Conservation (phyloP, 2,113 vertebrate species). For the Alexandromys fortis region DNA sequence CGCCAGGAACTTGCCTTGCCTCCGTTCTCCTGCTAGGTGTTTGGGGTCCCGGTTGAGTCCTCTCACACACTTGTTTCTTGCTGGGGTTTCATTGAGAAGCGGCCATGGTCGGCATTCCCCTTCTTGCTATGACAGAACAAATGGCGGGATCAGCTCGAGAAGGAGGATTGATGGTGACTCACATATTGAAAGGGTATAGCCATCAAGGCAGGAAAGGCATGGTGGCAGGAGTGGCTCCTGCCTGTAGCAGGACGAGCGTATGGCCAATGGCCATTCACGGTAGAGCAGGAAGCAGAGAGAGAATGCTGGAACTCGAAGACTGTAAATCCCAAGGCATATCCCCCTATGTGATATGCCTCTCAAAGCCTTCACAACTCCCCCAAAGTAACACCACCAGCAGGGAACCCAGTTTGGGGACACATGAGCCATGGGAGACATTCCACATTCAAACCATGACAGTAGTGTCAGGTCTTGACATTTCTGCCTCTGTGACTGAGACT, state of each 20-base stretch:
- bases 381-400: not conserved
- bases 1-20: not conserved
- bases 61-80: not conserved
- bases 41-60: not conserved
- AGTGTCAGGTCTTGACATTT: not conserved
- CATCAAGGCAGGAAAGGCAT: not conserved
- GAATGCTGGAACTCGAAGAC: not conserved
- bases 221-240: not conserved
- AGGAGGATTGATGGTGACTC: not conserved
- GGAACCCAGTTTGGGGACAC: not conserved
- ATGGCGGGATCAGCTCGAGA: not conserved
- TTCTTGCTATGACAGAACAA: not conserved
- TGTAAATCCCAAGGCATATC: no score
- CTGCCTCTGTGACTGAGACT: not conserved
- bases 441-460: not conserved
- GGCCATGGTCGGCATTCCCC: not conserved
- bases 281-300: not conserved
- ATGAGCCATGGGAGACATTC: not conserved
- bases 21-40: not conserved
- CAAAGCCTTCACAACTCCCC: not conserved
- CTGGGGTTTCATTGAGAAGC: not conserved
- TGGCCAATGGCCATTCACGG: not conserved
- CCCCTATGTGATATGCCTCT: not conserved
- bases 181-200: not conserved
- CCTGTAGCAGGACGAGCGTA: not conserved